These are phyloP conservation scores for Ariopsis seemanni DNA, from an alignment of 2,113 vertebrate genomes.

Conservation along the genomic window DNA sequence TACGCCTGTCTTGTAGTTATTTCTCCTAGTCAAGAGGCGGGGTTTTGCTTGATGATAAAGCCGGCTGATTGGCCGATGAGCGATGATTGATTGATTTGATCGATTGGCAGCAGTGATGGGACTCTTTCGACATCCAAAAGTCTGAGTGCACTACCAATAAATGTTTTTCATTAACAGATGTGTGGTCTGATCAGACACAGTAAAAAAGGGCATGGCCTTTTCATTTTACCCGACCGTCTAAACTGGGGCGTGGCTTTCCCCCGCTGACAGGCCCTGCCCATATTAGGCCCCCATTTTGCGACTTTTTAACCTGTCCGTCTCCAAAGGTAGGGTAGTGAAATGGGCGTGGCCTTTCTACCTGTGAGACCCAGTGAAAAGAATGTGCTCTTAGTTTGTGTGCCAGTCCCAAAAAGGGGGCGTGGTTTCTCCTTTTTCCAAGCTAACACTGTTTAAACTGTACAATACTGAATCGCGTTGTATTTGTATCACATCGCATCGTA, in stretches of 20 bases:
- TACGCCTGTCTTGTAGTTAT: slow-evolving; percentile 85
- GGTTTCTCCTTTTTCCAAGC: not conserved
- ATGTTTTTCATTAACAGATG: not conserved
- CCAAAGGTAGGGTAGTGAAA: not conserved
- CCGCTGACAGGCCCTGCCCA: not conserved
- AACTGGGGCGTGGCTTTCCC: not conserved
- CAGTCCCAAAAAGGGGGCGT: not conserved
- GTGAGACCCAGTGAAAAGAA: not conserved
- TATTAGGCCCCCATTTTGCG: not conserved
- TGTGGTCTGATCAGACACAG: not conserved
- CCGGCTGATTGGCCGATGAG: slow-evolving; percentile 50
- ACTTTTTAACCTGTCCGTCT: not conserved
- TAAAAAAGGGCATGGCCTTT: not conserved
- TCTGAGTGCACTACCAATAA: slow-evolving; percentile 25
- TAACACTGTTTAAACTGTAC: slow-evolving; percentile 2
- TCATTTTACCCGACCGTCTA: not conserved
- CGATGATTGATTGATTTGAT: not conserved
- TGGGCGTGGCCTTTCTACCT: not conserved
- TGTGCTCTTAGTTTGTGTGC: slow-evolving; percentile 8
- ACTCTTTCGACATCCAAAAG: slow-evolving; percentile 5
- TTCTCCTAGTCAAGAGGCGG: slow-evolving; percentile 69
- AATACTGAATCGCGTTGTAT: not conserved
- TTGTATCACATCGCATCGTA: not conserved
- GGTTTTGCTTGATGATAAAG: slow-evolving; percentile 64
- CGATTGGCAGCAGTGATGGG: not conserved